These are phyloP conservation scores for Actenoides hombroni DNA, from an alignment of 2,113 vertebrate species.

Conservation along the genomic window DNA sequence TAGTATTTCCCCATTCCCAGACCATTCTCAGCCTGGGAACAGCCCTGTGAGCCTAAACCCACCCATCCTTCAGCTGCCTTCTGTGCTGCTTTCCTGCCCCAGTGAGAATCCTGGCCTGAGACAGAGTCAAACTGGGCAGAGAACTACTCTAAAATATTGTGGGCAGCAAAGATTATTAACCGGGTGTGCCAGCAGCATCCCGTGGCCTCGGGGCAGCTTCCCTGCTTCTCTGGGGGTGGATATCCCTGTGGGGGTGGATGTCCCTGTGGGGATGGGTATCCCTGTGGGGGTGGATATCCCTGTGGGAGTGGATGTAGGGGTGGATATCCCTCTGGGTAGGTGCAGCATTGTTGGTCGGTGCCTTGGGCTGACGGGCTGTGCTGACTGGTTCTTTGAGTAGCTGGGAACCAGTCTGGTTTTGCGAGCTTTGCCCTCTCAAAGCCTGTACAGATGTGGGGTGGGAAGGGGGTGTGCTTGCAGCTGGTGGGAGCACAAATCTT, in stretches of 20 bases:
- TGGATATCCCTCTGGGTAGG: neutral
- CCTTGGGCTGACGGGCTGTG: neutral
- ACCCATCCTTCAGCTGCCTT: neutral
- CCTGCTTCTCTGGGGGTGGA: neutral
- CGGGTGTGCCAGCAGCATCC: neutral
- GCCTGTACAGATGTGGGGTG: neutral
- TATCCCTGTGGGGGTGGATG: neutral
- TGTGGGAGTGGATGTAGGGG: neutral
- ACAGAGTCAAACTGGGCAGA: neutral
- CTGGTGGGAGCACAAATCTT: neutral
- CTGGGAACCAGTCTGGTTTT: neutral
- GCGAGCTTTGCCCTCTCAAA: neutral
- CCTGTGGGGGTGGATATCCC: neutral
- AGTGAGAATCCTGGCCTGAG: neutral
- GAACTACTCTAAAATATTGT: neutral
- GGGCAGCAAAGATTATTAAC: neutral
- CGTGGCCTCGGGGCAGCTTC: neutral
- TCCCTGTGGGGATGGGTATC: neutral
- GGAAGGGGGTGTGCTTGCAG: rapidly evolving
- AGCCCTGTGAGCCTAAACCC: neutral
- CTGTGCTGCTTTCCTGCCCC: neutral
- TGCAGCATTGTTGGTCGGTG: rapidly evolving
- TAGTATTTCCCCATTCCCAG: neutral
- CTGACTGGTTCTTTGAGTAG: too few relatives aligned
- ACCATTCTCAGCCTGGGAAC: neutral